Conservation (phyloP, 2,113 vertebrate genomes). For the Mola mola region DNA sequence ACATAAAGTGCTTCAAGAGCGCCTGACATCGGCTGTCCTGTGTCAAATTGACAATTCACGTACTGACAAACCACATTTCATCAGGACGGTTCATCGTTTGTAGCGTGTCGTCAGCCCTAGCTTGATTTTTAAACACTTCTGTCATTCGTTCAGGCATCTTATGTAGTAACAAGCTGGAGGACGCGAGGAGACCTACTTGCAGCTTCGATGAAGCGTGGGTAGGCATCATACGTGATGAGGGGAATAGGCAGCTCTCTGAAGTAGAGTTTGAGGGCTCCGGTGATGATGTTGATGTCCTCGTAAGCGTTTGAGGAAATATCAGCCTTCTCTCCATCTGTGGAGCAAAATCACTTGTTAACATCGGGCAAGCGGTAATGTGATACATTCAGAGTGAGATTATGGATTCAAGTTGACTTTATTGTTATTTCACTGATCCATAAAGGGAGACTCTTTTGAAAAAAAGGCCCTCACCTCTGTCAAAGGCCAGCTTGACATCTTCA, state of each 20-base stretch:
- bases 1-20: background rate
- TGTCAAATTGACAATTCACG: too few relatives aligned
- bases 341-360: too few relatives aligned
- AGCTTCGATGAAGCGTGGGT: conserved; percentile 96
- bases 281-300: conserved; percentile 99
- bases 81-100: too few relatives aligned
- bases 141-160: conserved; percentile 1
- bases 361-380: too few relatives aligned
- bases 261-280: conserved; percentile 98
- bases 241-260: conserved; percentile 99
- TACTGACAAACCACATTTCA: too few relatives aligned
- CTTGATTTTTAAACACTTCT: too few relatives aligned
- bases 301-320: conserved; percentile 97
- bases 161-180: background rate
- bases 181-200: conserved; percentile 69
- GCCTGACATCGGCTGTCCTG: too few relatives aligned
- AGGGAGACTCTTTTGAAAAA: too few relatives aligned
- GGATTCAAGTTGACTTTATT: too few relatives aligned
- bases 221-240: conserved; percentile 96
- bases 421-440: background rate
- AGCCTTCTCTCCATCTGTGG: conserved; percentile 94
- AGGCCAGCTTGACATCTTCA: conserved; percentile 98
- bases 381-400: too few relatives aligned
- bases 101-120: too few relatives aligned
- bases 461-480: conserved; percentile 91